phyloP scores from a whole-genome alignment of 1,140 invertebrate species.

The Drosophila pruinosa region DNA sequence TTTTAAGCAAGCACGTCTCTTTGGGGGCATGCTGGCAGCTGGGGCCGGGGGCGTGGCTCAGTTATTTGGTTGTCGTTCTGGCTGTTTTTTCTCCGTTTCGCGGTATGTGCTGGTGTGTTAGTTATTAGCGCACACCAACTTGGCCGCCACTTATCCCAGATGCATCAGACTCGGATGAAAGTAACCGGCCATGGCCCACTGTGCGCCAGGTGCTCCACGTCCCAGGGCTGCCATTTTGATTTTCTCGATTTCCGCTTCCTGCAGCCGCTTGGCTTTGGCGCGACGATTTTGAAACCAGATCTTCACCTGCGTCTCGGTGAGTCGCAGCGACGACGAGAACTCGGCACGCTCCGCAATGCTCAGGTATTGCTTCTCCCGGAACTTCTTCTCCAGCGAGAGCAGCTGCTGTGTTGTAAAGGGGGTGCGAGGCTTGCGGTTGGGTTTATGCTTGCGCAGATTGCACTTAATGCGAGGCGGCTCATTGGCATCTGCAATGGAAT shows the following conservation, averaged over 20 bases:
- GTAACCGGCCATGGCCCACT: constrained; percentile 82
- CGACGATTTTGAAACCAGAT: constrained; percentile 99
- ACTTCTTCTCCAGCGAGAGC: constrained; percentile 97
- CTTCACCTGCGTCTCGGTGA: constrained; percentile 98
- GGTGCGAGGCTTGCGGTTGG: constrained; percentile 96
- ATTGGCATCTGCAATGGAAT: constrained; percentile 73
- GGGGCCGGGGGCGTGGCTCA: constrained; percentile 41
- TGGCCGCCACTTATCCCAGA: constrained; percentile 80
- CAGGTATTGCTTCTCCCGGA: constrained; percentile 97
- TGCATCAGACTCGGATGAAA: constrained; percentile 82
- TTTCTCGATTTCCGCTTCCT: constrained; percentile 97
- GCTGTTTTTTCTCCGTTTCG: constrained; percentile 16
- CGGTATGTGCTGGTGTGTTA: background rate
- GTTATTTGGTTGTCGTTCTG: constrained; percentile 59
- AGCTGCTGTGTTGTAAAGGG: constrained; percentile 99
- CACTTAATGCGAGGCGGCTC: constrained; percentile 94
- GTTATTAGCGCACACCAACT: constrained; percentile 46
- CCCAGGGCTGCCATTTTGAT: constrained; percentile 89
- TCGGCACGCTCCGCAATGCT: constrained; percentile 98
- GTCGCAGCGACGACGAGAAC: constrained; percentile 95
- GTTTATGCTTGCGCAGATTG: constrained; percentile 95
- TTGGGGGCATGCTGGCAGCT: constrained; percentile 23
- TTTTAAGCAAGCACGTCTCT: constrained; percentile 21
- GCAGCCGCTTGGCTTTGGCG: constrained; percentile 96
- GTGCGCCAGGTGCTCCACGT: constrained; percentile 81